Evolutionary conservation across 2,797 vertebrate species (phyloP).

Genomic region (Micromesistius poutassou): DNA sequence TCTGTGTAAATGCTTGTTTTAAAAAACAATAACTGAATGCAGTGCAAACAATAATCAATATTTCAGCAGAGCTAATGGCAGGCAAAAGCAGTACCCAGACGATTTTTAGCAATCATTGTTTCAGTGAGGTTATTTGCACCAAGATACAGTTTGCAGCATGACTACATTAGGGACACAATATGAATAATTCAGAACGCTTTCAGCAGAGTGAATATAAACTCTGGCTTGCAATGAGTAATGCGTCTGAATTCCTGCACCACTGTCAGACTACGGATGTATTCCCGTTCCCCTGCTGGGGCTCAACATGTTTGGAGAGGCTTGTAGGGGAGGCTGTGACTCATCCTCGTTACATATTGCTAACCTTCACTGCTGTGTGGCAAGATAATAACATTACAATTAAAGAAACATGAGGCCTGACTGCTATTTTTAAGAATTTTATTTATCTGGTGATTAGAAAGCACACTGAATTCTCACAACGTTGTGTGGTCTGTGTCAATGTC

Average conservation of each 20-base stretch:
- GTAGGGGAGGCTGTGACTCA: conserved; percentile 65
- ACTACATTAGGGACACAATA: conserved; percentile 61
- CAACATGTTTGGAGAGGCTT: conserved; percentile 63
- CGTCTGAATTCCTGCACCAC: conserved; percentile 62
- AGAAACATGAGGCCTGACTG: conserved; percentile 52
- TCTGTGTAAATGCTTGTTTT: conserved; percentile 46
- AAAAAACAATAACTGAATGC: conserved; percentile 46
- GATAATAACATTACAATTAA: conserved; percentile 65
- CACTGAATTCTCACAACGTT: conserved; percentile 35
- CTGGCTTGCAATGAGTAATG: conserved; percentile 52
- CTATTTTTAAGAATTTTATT: conserved; percentile 58
- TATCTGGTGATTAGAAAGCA: conserved; percentile 53
- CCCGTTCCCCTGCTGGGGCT: conserved; percentile 59
- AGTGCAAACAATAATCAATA: conserved; percentile 35
- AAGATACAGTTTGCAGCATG: conserved; percentile 56
- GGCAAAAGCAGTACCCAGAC: conserved; percentile 40
- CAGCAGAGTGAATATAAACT: conserved; percentile 59
- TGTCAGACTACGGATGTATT: conserved; percentile 60
- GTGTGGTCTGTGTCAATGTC: conserved; percentile 35
- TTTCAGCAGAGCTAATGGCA: conserved; percentile 55
- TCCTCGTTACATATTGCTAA: conserved; percentile 64
- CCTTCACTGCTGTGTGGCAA: conserved; percentile 57
- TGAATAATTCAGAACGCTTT: conserved; percentile 70
- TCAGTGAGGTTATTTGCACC: conserved; percentile 43
- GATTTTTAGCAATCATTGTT: conserved; percentile 38